phyloP scores from a whole-genome alignment of 2,888 invertebrate species.

The Listrodromus nycthemerus region DNA sequence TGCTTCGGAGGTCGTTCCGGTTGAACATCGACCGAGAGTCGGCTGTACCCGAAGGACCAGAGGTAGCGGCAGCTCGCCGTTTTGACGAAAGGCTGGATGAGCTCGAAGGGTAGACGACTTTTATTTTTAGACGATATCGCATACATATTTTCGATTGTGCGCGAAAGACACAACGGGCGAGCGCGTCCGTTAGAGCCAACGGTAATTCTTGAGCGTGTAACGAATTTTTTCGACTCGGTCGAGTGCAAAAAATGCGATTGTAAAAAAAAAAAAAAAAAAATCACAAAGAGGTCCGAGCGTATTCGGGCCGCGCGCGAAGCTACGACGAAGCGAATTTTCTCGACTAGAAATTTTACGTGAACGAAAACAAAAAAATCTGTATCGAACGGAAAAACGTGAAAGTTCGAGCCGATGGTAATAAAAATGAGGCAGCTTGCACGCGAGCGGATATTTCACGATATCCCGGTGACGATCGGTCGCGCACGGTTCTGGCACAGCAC shows the following conservation, averaged over 20 bases:
- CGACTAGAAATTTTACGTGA: neutral
- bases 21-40: conserved; percentile 19
- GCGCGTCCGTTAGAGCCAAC: neutral
- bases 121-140: neutral
- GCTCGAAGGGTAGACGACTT: neutral
- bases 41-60: neutral
- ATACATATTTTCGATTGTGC: neutral
- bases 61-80: neutral
- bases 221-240: conserved; percentile 11
- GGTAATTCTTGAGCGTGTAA: neutral
- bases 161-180: neutral
- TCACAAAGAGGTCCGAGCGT: neutral
- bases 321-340: neutral
- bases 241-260: neutral
- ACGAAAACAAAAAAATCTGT: too few species aligned
- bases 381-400: conserved; percentile 12
- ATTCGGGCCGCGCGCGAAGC: neutral
- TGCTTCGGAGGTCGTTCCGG: conserved; percentile 52
- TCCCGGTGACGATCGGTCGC: conserved; percentile 46
- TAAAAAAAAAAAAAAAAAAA: neutral
- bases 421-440: conserved; percentile 7
- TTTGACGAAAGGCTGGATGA: conserved; percentile 7
- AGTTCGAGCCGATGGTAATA: conserved; percentile 18
- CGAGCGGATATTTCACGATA: conserved; percentile 56
- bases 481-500: conserved; percentile 24